phyloP scores from a whole-genome alignment of 2,888 invertebrate genomes.

The Helicoverpa assulta region DNA sequence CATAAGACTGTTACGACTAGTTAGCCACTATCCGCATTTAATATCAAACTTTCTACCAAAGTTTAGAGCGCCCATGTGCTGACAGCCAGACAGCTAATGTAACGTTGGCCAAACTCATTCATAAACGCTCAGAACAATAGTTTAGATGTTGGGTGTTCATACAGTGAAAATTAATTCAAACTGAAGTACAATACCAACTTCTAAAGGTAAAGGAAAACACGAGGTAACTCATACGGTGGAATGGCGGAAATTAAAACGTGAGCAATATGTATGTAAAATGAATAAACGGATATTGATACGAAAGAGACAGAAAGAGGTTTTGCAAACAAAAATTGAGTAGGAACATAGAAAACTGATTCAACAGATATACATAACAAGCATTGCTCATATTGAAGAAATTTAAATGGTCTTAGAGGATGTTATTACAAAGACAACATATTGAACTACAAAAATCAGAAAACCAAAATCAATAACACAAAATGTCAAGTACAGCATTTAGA shows the following conservation, averaged over 20 bases:
- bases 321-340: background rate
- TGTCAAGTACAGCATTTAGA: background rate
- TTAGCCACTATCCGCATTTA: slow-evolving; percentile 36
- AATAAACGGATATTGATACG: slow-evolving; percentile 33
- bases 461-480: background rate
- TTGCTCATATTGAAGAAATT: background rate
- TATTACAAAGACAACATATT: background rate
- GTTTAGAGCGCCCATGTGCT: slow-evolving; percentile 30
- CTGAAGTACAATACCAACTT: slow-evolving; percentile 40
- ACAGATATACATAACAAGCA: background rate
- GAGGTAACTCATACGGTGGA: slow-evolving; percentile 27
- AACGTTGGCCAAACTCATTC: slow-evolving; percentile 35
- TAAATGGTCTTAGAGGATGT: background rate
- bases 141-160: slow-evolving; percentile 27
- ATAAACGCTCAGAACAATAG: slow-evolving; percentile 33
- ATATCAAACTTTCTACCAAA: slow-evolving; percentile 50
- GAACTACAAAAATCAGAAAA: background rate
- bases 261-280: slow-evolving; percentile 23
- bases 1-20: slow-evolving; percentile 15
- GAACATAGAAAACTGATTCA: background rate
- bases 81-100: slow-evolving; percentile 48
- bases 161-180: slow-evolving; percentile 49
- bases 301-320: slow-evolving; percentile 8
- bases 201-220: slow-evolving; percentile 28
- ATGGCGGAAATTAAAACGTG: slow-evolving; percentile 32